phyloP scores from a whole-genome alignment of 2,797 vertebrate genomes.

The Propithecus deckenii region DNA sequence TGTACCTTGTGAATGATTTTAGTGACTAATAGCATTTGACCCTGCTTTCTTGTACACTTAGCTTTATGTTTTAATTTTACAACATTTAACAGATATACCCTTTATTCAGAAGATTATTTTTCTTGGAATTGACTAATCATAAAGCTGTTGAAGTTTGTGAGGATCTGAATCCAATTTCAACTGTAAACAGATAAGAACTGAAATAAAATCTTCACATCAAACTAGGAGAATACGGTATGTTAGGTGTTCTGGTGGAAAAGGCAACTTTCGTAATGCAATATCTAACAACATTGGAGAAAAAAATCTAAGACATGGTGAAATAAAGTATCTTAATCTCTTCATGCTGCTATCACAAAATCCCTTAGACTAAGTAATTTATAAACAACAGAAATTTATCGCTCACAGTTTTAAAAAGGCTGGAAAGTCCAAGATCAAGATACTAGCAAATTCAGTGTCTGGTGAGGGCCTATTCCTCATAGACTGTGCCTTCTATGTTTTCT shows the following conservation, averaged over 20 bases:
- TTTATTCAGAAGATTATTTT: not conserved
- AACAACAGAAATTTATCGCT: not conserved
- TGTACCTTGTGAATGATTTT: not conserved
- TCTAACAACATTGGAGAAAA: not conserved
- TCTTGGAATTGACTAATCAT: not conserved
- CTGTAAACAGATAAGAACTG: not conserved
- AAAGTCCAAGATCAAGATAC: not conserved
- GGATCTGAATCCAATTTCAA: not conserved
- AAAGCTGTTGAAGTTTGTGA: not conserved
- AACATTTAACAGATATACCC: not conserved
- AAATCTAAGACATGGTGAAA: not conserved
- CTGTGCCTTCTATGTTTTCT: not conserved
- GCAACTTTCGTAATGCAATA: not conserved
- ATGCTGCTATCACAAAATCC: not conserved
- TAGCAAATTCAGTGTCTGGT: not conserved
- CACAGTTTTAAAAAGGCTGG: not conserved
- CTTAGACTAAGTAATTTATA: not conserved
- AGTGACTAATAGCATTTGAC: not conserved
- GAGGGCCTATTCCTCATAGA: not conserved
- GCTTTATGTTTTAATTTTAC: not conserved
- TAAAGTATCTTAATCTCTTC: not conserved
- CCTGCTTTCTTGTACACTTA: not conserved
- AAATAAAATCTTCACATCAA: not conserved
- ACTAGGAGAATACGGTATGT: not conserved
- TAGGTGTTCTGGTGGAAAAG: not conserved